phyloP scores from a whole-genome alignment of 2,888 invertebrate genomes.

The Acleris sparsana region DNA sequence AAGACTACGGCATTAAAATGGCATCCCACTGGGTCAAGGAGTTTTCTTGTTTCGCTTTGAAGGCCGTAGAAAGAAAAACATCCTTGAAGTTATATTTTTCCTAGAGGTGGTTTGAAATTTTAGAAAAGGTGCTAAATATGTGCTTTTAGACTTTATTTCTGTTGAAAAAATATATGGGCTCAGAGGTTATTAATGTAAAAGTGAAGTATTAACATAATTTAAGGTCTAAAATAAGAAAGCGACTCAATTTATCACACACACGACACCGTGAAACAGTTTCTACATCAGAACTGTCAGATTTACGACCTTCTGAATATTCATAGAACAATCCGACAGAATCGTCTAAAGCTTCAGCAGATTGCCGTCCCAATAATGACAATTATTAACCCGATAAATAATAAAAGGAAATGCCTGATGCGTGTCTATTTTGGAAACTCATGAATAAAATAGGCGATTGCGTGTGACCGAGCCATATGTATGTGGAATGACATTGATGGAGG shows the following conservation, averaged over 20 bases:
- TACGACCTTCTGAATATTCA: slow-evolving; percentile 10
- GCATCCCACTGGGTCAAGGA: too few species aligned
- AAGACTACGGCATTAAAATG: too few species aligned
- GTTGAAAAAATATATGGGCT: too few species aligned
- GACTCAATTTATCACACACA: not conserved
- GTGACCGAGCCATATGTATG: slow-evolving; percentile 41
- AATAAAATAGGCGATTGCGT: slow-evolving; percentile 44
- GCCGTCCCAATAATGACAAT: slow-evolving; percentile 6
- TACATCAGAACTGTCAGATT: not conserved
- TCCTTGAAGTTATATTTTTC: too few species aligned
- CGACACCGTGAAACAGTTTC: not conserved
- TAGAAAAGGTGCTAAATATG: too few species aligned
- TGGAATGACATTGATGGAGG: slow-evolving; percentile 44
- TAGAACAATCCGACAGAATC: not conserved
- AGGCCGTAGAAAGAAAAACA: too few species aligned
- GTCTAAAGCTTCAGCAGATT: slow-evolving; percentile 2
- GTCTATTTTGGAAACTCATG: slow-evolving; percentile 38
- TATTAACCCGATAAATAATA: slow-evolving; percentile 27
- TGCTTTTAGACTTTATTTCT: too few species aligned
- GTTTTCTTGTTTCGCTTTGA: too few species aligned
- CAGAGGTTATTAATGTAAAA: too few species aligned
- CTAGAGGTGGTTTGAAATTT: too few species aligned
- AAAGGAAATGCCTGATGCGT: slow-evolving; percentile 3
- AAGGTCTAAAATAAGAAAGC: slow-evolving; percentile 7
- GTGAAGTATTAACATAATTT: not conserved